phyloP scores from a whole-genome alignment of 2,113 vertebrate genomes.

The Pteruthius melanotis region DNA sequence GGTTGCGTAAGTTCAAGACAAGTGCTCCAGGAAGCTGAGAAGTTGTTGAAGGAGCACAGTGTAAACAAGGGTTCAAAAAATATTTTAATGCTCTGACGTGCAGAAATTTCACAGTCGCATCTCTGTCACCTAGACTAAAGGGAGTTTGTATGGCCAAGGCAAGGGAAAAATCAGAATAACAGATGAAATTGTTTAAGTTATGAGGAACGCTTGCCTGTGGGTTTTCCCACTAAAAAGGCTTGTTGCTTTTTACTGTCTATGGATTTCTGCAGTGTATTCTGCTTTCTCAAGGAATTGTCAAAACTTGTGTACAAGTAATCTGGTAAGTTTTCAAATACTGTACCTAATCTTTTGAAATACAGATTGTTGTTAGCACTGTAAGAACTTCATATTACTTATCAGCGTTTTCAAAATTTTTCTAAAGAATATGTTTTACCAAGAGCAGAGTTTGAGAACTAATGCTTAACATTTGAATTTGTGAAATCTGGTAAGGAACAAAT shows the following conservation, averaged over 20 bases:
- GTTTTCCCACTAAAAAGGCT: background rate
- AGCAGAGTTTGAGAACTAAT: background rate
- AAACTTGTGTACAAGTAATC: slow-evolving; percentile 43
- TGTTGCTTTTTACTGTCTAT: slow-evolving; percentile 5
- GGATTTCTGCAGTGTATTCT: slow-evolving; percentile 39
- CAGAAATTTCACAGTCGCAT: background rate
- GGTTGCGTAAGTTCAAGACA: background rate
- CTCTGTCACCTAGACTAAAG: background rate
- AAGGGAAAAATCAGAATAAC: background rate
- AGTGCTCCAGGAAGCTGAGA: slow-evolving; percentile 8
- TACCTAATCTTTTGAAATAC: background rate
- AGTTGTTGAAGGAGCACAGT: background rate
- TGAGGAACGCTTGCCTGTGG: slow-evolving; percentile 20
- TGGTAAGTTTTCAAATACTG: slow-evolving; percentile 63
- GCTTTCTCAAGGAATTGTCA: slow-evolving; percentile 47
- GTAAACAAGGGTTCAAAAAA: background rate
- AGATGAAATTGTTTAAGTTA: slow-evolving; percentile 23
- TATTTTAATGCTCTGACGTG: background rate
- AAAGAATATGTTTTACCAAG: background rate
- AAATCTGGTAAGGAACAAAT: background rate
- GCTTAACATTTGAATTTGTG: background rate
- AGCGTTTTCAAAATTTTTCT: background rate
- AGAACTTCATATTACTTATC: background rate
- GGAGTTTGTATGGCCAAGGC: background rate
- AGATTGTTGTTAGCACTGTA: background rate